Evolutionary conservation across 2,888 invertebrate genomes (phyloP).

Genomic region (Gnatocerus cornutus): DNA sequence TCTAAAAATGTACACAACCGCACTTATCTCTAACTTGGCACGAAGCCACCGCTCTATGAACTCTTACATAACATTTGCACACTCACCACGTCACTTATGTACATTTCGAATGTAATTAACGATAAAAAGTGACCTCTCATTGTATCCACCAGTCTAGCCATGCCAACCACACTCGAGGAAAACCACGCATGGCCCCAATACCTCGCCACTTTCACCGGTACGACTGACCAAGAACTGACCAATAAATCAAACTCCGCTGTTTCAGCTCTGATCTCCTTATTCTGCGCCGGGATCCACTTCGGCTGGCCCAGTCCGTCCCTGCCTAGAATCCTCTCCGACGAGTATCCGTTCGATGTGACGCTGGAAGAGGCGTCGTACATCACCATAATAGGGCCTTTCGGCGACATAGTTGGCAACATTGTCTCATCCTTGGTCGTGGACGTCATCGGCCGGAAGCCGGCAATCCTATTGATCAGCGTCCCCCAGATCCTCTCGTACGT

Average conservation of each 20-base stretch:
- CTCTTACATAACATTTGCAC: too few species aligned
- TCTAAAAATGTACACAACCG: too few species aligned
- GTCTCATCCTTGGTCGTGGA: slow-evolving; percentile 51
- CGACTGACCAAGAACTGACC: too few species aligned
- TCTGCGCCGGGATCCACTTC: slow-evolving; percentile 51
- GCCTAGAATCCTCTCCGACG: slow-evolving; percentile 54
- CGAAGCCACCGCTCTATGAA: too few species aligned
- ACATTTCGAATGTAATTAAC: too few species aligned
- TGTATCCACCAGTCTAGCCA: background rate
- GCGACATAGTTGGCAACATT: slow-evolving; percentile 41
- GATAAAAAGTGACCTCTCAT: too few species aligned
- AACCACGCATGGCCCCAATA: background rate
- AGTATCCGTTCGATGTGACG: slow-evolving; percentile 55
- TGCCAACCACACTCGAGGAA: background rate
- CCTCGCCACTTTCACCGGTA: slow-evolving; percentile 20
- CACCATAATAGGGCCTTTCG: slow-evolving; percentile 54
- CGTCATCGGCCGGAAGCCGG: slow-evolving; percentile 56
- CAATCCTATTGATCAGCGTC: slow-evolving; percentile 53
- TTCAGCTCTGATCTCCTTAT: too few species aligned
- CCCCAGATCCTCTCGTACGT: slow-evolving; percentile 52
- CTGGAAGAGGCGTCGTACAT: slow-evolving; percentile 59
- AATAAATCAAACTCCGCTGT: too few species aligned
- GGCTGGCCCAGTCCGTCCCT: slow-evolving; percentile 58
- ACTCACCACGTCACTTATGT: too few species aligned
- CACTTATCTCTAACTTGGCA: too few species aligned